phyloP scores from a whole-genome alignment of 1,140 invertebrate species.

The Drosophila pseudoobscura region DNA sequence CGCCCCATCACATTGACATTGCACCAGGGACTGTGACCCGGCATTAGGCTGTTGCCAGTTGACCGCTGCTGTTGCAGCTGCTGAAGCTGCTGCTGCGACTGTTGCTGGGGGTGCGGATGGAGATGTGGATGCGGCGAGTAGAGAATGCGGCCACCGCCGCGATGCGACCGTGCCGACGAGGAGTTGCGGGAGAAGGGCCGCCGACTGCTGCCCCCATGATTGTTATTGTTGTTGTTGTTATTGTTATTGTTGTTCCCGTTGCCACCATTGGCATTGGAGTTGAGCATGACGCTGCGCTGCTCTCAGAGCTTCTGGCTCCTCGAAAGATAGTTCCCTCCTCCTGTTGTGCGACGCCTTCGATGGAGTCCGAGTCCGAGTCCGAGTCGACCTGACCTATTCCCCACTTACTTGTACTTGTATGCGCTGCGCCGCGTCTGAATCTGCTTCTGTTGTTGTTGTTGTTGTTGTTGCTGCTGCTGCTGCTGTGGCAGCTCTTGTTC shows the following conservation, averaged over 20 bases:
- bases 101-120: conserved; percentile 53
- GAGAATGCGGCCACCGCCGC: conserved; percentile 52
- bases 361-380: too few species aligned
- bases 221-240: conserved; percentile 33
- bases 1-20: conserved; percentile 58
- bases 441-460: background rate
- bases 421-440: conserved; percentile 21
- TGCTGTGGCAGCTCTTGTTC: conserved; percentile 22
- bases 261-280: conserved; percentile 65
- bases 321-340: too few species aligned
- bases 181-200: conserved; percentile 72
- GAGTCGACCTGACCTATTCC: too few species aligned
- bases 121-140: conserved; percentile 62
- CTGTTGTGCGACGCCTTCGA: too few species aligned
- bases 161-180: conserved; percentile 68
- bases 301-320: conserved; percentile 1
- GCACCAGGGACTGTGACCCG: conserved; percentile 71
- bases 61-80: conserved; percentile 42
- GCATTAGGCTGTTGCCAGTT: conserved; percentile 57
- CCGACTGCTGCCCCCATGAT: conserved; percentile 70
- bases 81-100: conserved; percentile 43
- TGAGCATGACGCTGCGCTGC: conserved; percentile 58
- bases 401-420: too few species aligned
- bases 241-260: conserved; percentile 19
- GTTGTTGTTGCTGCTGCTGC: conserved; percentile 1